These are phyloP conservation scores for Yponomeuta plumbellus DNA, from an alignment of 2,888 invertebrate genomes.

Conservation along the genomic window DNA sequence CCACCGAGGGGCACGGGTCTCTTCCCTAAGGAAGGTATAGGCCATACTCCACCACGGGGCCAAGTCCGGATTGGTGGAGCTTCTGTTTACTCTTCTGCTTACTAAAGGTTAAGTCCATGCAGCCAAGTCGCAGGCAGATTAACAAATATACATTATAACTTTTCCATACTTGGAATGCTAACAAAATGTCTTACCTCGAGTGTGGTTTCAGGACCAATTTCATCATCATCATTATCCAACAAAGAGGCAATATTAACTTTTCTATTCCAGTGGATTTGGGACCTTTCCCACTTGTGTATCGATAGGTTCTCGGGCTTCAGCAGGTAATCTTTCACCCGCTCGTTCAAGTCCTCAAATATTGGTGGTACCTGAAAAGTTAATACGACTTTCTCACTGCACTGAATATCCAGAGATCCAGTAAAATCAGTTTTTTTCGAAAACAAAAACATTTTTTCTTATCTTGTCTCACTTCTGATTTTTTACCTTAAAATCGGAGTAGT, in stretches of 20 bases:
- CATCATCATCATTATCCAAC: constrained; percentile 60
- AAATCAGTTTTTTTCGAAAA: too few relatives aligned
- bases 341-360: constrained; percentile 79
- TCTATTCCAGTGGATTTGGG: constrained; percentile 81
- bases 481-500: constrained; percentile 49
- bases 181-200: constrained; percentile 43
- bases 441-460: too few relatives aligned
- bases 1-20: too few relatives aligned
- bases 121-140: too few relatives aligned
- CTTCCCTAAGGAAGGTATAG: too few relatives aligned
- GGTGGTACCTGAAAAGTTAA: constrained; percentile 73
- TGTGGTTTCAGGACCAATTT: constrained; percentile 45
- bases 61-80: too few relatives aligned
- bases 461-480: neutral
- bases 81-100: too few relatives aligned
- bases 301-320: constrained; percentile 82
- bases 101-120: too few relatives aligned
- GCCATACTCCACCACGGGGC: too few relatives aligned
- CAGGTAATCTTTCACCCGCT: constrained; percentile 80
- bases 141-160: too few relatives aligned
- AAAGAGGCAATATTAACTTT: constrained; percentile 69
- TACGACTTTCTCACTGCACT: constrained; percentile 8
- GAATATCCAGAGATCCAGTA: too few relatives aligned
- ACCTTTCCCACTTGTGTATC: constrained; percentile 82
- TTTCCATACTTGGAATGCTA: too few relatives aligned